Conservation (phyloP, 2,797 vertebrate genomes). For the Harpagifer antarcticus region DNA sequence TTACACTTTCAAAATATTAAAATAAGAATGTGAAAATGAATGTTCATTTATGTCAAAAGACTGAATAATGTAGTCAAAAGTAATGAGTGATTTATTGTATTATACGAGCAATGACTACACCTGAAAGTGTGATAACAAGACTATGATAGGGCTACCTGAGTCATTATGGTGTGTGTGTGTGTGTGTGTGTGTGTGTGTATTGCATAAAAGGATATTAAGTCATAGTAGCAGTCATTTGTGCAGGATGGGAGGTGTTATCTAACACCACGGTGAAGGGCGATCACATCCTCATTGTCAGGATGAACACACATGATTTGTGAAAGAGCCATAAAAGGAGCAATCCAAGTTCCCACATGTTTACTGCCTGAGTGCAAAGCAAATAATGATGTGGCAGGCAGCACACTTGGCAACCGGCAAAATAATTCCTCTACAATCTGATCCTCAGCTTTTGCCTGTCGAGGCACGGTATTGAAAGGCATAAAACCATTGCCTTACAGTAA, state of each 20-base stretch:
- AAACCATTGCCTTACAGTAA: conserved; percentile 8
- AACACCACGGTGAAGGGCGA: conserved; percentile 21
- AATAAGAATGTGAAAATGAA: not conserved
- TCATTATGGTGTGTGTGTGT: not conserved
- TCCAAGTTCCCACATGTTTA: conserved; percentile 16
- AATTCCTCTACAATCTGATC: conserved; percentile 57
- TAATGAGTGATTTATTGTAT: not conserved
- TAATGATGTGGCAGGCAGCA: conserved; percentile 32
- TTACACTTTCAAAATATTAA: too few species aligned
- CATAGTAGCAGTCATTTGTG: conserved; percentile 45
- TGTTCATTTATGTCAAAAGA: too few species aligned
- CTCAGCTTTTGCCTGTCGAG: conserved; percentile 46
- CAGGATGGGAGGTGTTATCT: conserved; percentile 72
- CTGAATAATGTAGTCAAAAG: too few species aligned
- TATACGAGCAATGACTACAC: conserved; percentile 1
- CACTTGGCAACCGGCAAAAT: conserved; percentile 31
- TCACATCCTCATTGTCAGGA: conserved; percentile 50
- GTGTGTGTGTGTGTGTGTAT: not conserved
- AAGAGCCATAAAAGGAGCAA: conserved; percentile 21
- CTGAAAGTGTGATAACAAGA: conserved; percentile 36
- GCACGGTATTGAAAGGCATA: conserved; percentile 33
- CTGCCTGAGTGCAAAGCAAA: conserved; percentile 33
- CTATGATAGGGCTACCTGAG: conserved; percentile 3
- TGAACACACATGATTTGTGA: conserved; percentile 12
- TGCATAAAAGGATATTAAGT: conserved; percentile 33